A percentile compares a stretch with the other conserved stretches of the same genome.
phyloP scores from a whole-genome alignment of 2,888 invertebrate species.

The Acrobasis repandana region DNA sequence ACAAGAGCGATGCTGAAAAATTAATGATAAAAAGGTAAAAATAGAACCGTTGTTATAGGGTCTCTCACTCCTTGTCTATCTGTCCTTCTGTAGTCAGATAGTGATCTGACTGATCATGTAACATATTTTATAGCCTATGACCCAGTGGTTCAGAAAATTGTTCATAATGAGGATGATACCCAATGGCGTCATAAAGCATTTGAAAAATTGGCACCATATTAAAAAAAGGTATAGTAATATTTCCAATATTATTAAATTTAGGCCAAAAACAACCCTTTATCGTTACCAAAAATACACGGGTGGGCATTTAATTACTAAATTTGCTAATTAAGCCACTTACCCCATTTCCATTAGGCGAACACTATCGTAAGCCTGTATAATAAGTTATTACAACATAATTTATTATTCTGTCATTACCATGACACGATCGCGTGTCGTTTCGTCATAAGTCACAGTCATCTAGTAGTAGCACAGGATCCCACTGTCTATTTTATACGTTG shows the following conservation, averaged over 20 bases:
- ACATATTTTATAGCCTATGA: too few species aligned
- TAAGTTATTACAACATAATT: constrained; percentile 81
- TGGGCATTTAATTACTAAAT: constrained; percentile 45
- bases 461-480: constrained; percentile 29
- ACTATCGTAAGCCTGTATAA: constrained; percentile 70
- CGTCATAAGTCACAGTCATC: constrained; percentile 75
- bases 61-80: too few species aligned
- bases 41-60: too few species aligned
- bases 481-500: constrained; percentile 27
- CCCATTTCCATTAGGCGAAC: constrained; percentile 54
- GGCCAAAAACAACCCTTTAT: constrained; percentile 59
- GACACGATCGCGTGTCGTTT: constrained; percentile 71
- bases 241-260: constrained; percentile 1
- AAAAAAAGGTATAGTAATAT: background rate
- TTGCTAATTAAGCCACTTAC: constrained; percentile 38
- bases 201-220: background rate
- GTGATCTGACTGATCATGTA: too few species aligned
- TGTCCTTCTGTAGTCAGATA: too few species aligned
- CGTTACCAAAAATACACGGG: constrained; percentile 44
- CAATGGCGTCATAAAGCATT: background rate
- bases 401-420: constrained; percentile 80
- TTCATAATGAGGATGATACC: background rate
- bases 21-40: too few species aligned
- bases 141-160: too few species aligned
- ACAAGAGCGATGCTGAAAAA: too few species aligned